Evolutionary conservation across 2,113 vertebrate genomes (phyloP), one percentile per base, ranked within the genome.

Genomic region (Daubentonia madagascariensis): DNA sequence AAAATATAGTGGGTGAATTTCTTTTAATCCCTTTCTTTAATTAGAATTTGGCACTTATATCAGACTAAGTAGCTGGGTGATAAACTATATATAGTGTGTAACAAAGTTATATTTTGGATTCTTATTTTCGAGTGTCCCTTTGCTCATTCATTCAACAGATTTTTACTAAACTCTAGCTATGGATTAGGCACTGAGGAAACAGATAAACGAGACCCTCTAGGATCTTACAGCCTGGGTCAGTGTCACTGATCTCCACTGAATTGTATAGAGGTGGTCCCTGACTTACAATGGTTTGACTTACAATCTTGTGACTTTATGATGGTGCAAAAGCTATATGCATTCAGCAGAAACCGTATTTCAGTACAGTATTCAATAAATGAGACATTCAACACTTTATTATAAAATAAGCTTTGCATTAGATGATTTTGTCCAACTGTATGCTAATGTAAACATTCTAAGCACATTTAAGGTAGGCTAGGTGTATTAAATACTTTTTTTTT

Each of bases 71-170:
- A 89, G 32, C 30, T 63, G 81, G n/a, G 11, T 85, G 30, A 90
- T 85, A 35, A 95, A 79, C 63, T 50, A 35, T 67, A 67, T 92
- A 17, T 59, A 73, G 22, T 28, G 57, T 85, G 22, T 78, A 40
- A 83, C 7, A 92, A 96, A 89, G 32, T 92, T 78, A 63, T 85
- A 45, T 80, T 95, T 63, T 94, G 32, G 83, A 92, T 94, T 80
- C 50, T 92, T 2, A 1, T 89, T 96, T 95, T 96, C 9, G 8
- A 86, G 30, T 90, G 12, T 90, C 50, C 63, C 18, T 63, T 95
- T 91, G 35, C 65, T 81, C 13, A 22, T 81, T 78, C 32, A 90
- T 80, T 96, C 32, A 89, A 50, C 59, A 95, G 8, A 48, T 85
- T 93, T 89, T 96, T 95, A 89, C 57, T 76, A 72, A 85, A 11